Evolutionary conservation across 2,888 invertebrate species (phyloP), one percentile per base, ranked within the genome.

Genomic region (Mesorhabditis spiculigera): DNA sequence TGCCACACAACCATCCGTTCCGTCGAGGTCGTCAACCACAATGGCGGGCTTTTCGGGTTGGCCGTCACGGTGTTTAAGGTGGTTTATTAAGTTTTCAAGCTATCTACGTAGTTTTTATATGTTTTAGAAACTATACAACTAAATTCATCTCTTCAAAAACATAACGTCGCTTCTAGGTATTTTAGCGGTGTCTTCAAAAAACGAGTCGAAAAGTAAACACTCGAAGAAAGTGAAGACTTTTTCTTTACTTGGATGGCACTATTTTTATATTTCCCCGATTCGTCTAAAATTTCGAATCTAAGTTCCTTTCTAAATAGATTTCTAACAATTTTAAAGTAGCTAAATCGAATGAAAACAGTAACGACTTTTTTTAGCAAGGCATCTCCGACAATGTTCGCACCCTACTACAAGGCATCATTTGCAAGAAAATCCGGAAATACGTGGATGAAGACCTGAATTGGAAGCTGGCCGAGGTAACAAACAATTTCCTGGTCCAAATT

Each of bases 31-130:
- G 76, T 74, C 28, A 80, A 80, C 68, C 81, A 81, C 71, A 81
- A 81, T 65, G 81, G 81, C 13, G 81, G 81, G 6, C 74, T 81
- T 8, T 80, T 80, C 67, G 79, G 81, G 8, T 68, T 81, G 6
- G 81, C 81, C 3, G 78, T 81, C 5, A 73, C 74, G 10, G 79
- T 80, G 1, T 81, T 81, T 74, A 81, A 81, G 75, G 75, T 76
- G 41, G n/a, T 58, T 5, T 28, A n/a, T 6, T 8, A 42, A 43
- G 16, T 69, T 58, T 66, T 63, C n/a, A 43, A 8, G 58, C 58
- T n/a, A 50, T 13, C 58, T 50, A n/a, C 10, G 8, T 50, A 50
- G 58, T 50, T n/a, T 50, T 10, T 10, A 4, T 45, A 4, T 45
- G 10, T 45, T 45, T 50, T 50, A 28, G 1, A 28, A 28, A 28